Percentiles rank a stretch among this genome's conserved stretches.
These are phyloP conservation scores for Scylla paramamosain DNA, from an alignment of 1,140 invertebrate genomes.

Conservation along the genomic window DNA sequence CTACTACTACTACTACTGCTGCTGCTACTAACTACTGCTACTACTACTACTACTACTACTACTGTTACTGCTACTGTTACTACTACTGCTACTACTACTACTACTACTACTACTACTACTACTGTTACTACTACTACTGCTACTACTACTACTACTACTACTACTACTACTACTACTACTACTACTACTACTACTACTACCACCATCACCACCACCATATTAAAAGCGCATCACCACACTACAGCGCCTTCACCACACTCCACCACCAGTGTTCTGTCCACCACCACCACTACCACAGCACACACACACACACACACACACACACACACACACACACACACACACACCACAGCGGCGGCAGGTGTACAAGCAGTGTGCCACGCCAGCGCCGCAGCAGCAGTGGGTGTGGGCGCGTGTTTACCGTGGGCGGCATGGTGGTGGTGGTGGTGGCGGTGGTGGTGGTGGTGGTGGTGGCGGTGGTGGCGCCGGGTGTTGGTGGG, in stretches of 20 bases:
- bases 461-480: not conserved
- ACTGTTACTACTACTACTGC: not conserved
- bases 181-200: not conserved
- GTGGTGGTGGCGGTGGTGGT: slow-evolving; percentile 23
- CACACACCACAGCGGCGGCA: not conserved
- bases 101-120: not conserved
- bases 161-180: not conserved
- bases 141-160: not conserved
- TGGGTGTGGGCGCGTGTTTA: not conserved
- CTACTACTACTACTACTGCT: too few relatives aligned
- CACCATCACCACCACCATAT: not conserved
- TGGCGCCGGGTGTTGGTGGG: slow-evolving; percentile 26
- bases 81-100: not conserved
- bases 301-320: not conserved
- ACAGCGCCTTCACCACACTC: not conserved
- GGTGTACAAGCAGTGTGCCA: not conserved
- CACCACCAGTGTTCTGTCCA: not conserved
- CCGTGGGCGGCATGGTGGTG: not conserved
- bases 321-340: not conserved
- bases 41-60: not conserved
- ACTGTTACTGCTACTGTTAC: not conserved
- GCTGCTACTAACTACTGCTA: not conserved
- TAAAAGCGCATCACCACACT: not conserved
- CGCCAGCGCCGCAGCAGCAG: not conserved
- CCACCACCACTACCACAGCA: not conserved